Conservation (phyloP, 2,888 invertebrate species). For the Caenorhabditis wallacei region DNA sequence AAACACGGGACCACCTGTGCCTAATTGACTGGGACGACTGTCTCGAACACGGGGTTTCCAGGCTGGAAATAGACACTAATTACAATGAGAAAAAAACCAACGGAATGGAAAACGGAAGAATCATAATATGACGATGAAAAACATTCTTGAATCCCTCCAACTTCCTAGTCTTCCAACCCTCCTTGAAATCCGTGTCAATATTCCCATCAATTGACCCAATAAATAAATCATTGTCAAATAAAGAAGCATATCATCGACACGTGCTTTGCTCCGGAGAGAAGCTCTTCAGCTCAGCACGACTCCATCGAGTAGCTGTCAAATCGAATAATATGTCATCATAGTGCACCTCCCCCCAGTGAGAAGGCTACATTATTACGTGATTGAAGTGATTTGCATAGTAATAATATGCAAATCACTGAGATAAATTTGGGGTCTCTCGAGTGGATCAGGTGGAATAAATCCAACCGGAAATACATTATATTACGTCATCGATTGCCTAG, state of each 20-base stretch:
- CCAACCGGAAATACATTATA: slow-evolving; percentile 52
- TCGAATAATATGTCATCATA: slow-evolving; percentile 40
- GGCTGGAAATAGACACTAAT: not conserved
- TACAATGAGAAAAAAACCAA: not conserved
- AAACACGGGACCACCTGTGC: not conserved
- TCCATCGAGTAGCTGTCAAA: slow-evolving; percentile 53
- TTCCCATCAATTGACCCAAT: not conserved
- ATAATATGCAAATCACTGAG: slow-evolving; percentile 28
- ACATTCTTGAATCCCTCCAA: not conserved
- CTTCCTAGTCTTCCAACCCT: not conserved
- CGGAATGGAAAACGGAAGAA: not conserved
- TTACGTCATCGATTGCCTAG: slow-evolving; percentile 34
- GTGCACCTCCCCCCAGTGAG: not conserved
- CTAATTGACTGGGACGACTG: not conserved
- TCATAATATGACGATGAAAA: too few species aligned
- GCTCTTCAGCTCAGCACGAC: slow-evolving; percentile 49
- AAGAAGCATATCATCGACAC: slow-evolving; percentile 2
- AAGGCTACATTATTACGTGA: slow-evolving; percentile 48
- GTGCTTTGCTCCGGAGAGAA: not conserved
- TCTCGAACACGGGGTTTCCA: not conserved
- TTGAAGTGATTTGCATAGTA: slow-evolving; percentile 58
- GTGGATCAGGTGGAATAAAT: slow-evolving; percentile 2
- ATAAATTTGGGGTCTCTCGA: not conserved
- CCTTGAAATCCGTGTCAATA: not conserved
- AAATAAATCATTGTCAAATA: slow-evolving; percentile 13